Evolutionary conservation across 1,140 invertebrate species (phyloP).

Genomic region (Patella vulgata): DNA sequence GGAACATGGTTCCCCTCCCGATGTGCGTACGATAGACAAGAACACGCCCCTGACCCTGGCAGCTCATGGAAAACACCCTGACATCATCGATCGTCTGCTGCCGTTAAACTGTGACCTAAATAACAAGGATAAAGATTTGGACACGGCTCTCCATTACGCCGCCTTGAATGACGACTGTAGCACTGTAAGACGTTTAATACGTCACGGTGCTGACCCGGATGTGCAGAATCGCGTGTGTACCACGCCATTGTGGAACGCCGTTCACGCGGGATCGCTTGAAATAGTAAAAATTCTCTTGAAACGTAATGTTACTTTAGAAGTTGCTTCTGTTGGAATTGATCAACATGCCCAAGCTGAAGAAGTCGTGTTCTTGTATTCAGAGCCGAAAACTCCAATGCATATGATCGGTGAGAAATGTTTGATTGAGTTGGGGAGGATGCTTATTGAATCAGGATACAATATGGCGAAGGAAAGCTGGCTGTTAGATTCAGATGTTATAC

Average conservation of each 20-base stretch:
- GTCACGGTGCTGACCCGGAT: conserved; percentile 52
- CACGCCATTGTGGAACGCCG: conserved; percentile 58
- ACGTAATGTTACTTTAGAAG: conserved; percentile 49
- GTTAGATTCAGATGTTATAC: conserved; percentile 22
- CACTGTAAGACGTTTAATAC: conserved; percentile 37
- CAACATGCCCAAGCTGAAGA: conserved; percentile 43
- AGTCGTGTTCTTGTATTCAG: conserved; percentile 33
- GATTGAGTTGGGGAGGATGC: conserved; percentile 31
- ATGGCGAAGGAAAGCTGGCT: conserved; percentile 48
- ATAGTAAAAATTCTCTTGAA: conserved; percentile 46
- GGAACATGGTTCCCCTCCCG: conserved; percentile 33
- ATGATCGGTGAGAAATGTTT: conserved; percentile 38
- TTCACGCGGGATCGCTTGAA: conserved; percentile 36
- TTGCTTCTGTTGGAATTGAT: conserved; percentile 40
- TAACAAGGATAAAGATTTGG: conserved; percentile 52
- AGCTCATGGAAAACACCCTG: conserved; percentile 40
- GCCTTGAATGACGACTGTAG: conserved; percentile 49
- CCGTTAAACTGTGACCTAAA: conserved; percentile 52
- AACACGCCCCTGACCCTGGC: conserved; percentile 55
- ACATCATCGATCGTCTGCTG: conserved; percentile 44
- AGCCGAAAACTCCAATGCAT: conserved; percentile 42
- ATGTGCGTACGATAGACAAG: conserved; percentile 41
- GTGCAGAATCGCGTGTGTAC: conserved; percentile 34
- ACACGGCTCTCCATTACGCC: conserved; percentile 56
- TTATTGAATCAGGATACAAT: conserved; percentile 49